Evolutionary conservation across 2,888 invertebrate species (phyloP).

Genomic region (Oxyteleia sp.): DNA sequence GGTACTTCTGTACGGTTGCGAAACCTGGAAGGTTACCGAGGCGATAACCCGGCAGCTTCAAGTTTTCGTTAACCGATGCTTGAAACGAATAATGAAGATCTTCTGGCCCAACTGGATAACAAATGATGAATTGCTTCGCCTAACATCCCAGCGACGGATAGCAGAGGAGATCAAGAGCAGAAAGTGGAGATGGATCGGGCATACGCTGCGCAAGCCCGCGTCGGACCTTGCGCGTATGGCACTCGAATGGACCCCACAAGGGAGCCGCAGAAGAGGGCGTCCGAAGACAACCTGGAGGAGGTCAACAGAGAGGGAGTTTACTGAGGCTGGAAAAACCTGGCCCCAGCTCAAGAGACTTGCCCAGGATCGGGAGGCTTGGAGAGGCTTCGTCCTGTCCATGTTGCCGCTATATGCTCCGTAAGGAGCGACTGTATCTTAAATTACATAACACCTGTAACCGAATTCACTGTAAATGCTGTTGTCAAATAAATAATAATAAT

Average conservation of each 20-base stretch:
- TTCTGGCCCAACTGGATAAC: slow-evolving; percentile 24
- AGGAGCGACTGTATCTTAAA: not conserved
- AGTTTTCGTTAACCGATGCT: not conserved
- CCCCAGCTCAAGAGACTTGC: not conserved
- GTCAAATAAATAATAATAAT: not conserved
- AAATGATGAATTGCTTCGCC: not conserved
- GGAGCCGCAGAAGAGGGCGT: not conserved
- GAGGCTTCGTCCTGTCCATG: not conserved
- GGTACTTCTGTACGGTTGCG: slow-evolving; percentile 1
- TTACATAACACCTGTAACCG: too few relatives aligned
- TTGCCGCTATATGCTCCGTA: not conserved
- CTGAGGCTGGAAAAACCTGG: not conserved
- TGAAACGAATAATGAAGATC: slow-evolving; percentile 6
- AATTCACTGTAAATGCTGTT: not conserved
- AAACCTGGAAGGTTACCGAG: slow-evolving; percentile 4
- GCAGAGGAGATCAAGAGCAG: not conserved
- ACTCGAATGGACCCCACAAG: slow-evolving; percentile 6
- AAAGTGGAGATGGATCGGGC: not conserved
- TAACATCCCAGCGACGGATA: not conserved
- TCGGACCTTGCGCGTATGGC: slow-evolving; percentile 2
- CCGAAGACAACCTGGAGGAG: slow-evolving; percentile 3
- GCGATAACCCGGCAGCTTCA: not conserved
- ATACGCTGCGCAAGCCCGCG: not conserved
- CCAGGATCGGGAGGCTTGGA: not conserved
- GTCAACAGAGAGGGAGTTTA: not conserved